These are phyloP conservation scores for Nibea albiflora DNA, from an alignment of 2,113 vertebrate species.

Conservation along the genomic window DNA sequence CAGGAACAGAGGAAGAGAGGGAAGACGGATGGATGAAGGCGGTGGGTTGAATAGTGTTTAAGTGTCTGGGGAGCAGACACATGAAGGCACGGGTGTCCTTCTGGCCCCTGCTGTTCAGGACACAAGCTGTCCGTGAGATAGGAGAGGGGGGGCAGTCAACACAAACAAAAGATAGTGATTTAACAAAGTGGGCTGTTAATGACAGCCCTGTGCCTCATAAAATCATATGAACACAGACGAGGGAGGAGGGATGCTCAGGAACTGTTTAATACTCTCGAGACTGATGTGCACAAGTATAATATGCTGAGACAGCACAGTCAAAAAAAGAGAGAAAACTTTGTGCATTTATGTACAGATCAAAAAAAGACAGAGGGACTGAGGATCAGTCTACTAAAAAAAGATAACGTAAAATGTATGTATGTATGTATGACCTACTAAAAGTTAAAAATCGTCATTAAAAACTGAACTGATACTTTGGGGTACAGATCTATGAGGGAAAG, in stretches of 20 bases:
- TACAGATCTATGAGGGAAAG: background rate
- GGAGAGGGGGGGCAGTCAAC: conserved; percentile 56
- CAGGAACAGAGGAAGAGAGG: conserved; percentile 54
- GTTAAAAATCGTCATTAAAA: background rate
- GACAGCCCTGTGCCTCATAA: conserved; percentile 69
- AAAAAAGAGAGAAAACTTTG: conserved; percentile 4
- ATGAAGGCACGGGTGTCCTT: conserved; percentile 60
- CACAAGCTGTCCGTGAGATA: conserved; percentile 74
- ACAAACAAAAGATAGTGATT: conserved; percentile 80
- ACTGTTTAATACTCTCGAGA: conserved; percentile 22
- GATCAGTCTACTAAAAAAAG: background rate
- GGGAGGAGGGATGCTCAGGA: conserved; percentile 30
- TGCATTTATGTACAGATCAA: background rate
- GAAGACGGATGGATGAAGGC: conserved; percentile 54
- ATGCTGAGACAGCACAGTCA: background rate
- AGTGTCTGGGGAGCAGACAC: conserved; percentile 69
- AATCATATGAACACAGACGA: conserved; percentile 52
- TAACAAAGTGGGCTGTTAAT: conserved; percentile 83
- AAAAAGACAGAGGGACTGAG: background rate
- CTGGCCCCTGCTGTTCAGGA: conserved; percentile 77
- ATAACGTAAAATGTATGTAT: no score
- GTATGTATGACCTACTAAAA: background rate
- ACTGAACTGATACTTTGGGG: background rate
- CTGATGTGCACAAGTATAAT: conserved; percentile 13
- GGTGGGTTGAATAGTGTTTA: conserved; percentile 62